Base-by-base conservation (phyloP, 2,888 invertebrate species). In the Acronicta alni region DNA sequence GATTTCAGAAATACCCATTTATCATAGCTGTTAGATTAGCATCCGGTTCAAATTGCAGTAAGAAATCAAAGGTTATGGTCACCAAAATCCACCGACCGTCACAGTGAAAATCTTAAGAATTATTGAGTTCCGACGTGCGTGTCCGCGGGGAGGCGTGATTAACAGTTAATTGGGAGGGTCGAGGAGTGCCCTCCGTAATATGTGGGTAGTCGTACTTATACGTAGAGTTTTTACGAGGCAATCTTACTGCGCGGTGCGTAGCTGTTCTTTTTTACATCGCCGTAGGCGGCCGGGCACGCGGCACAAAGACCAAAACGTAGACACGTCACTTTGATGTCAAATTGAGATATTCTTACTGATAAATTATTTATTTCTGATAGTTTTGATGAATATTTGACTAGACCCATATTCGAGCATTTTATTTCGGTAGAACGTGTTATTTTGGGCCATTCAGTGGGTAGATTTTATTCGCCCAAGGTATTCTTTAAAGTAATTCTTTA, bases 221-320 rank as follows among this genome's bases (percentile, higher is more conserved):
- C 73, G 79, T 76, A 78, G 81, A 81, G 80, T 85, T 89, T 89
- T 90, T 89, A 90, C 88, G 89, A 89, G 86, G 87, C 87, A 89
- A 91, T 91, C 91, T 91, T 90, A 86, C 85, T 81, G 85, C 86
- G 86, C 79, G 72, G 73, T 88, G 86, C 89, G 87, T 86, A 87
- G 83, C 82, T 85, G 87, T 85, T 87, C 89, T 89, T 90, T 89
- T 89, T 90, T 89, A 87, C 88, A 82, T 80, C 77, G 86, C 89
- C 84, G 82, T 79, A 79, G 83, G 87, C 86, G 77, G 69, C 80
- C 75, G 79, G 79, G 72, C 82, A 79, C 80, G 77, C 55, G 67
- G 52, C 57, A 3, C 87, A 87, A 73, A 87, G 88, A 88, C 18
- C 80, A 82, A 47, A 15, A 35, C 42, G 55, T 75, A 85, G 82